Base-by-base conservation (phyloP, 2,797 vertebrate genomes). In the Meriones psammophilus region DNA sequence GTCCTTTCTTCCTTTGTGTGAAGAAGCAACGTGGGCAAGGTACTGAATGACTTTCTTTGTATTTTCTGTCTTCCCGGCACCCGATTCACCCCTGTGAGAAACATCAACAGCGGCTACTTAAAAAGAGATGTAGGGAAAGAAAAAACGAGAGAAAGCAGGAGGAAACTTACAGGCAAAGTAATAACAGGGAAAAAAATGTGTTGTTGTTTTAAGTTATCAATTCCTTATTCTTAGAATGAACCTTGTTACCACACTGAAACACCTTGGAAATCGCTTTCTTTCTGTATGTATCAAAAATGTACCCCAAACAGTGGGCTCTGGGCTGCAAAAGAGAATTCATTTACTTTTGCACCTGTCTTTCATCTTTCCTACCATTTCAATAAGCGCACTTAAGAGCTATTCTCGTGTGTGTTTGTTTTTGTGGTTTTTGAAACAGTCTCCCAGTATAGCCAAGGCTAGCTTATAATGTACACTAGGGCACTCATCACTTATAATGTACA, bases 1-100 rank as follows among this genome's bases (percentile, higher is more conserved):
- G 98, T 99, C 99, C 98, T 99, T 99, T 98, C 99, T 99, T 99
- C 99, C 99, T 98, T 99, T 99, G 97, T 99, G 99, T 90, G 99
- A 99, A 94, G 99, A 99, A 94, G 99, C 99, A 92, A 99, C 99
- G 26, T 99, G 99, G 78, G 99, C 99, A 97, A 99, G 99, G 98
- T 99, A 99, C 95, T 99, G 99, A 98, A 99, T 99, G 90, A 99
- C 99, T 97, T 99, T 99, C 98, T 99, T 99, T 17, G 99, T 99
- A 98, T 99, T 99, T 97, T 99, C 99, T 0, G 99, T 99, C 99
- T 99, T 99, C 96, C 99, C 99, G 2, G 99, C 99, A 97, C 99
- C 99, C 1, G 99, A 99, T 98, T 99, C 99, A 96, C 99, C 99
- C 98, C 99, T 99, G 98, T 74, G 98, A 97, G 77, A 96, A 92